These are phyloP conservation scores for Aphelinus atriplicis DNA, from an alignment of 1,140 invertebrate species.

Conservation along the genomic window DNA sequence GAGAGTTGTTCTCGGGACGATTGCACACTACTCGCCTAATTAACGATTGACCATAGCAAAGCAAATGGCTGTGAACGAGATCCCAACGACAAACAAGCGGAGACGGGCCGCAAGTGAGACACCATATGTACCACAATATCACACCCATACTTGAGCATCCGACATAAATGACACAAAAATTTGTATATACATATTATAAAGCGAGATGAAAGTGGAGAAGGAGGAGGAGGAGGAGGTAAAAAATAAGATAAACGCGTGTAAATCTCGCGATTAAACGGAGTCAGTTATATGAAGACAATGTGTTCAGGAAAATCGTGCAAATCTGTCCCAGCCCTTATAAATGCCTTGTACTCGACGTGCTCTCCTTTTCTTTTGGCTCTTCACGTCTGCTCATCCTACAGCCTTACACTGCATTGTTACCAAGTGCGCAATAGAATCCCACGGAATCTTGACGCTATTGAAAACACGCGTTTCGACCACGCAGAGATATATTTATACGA, in stretches of 20 bases:
- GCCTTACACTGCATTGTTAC: too few species aligned
- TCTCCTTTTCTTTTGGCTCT: not conserved
- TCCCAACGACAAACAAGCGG: conserved; percentile 21
- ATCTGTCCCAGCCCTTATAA: conserved; percentile 6
- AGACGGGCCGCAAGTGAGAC: conserved; percentile 21
- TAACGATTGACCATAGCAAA: conserved; percentile 33
- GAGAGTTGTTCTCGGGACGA: too few species aligned
- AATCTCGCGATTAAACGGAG: conserved; percentile 6
- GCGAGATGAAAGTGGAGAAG: not conserved
- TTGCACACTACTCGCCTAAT: not conserved
- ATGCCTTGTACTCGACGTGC: not conserved
- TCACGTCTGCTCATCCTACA: too few species aligned
- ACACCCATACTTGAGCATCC: not conserved
- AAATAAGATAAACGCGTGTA: not conserved
- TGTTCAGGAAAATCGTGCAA: conserved; percentile 28
- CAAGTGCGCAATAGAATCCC: not conserved
- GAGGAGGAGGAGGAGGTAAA: too few species aligned
- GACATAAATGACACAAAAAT: not conserved
- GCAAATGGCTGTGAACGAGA: conserved; percentile 40
- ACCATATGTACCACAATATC: too few species aligned
- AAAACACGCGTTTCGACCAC: too few species aligned
- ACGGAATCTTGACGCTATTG: too few species aligned
- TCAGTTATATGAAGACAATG: conserved; percentile 16
- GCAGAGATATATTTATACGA: too few species aligned
- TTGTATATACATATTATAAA: conserved; percentile 24